phyloP scores from a whole-genome alignment of 1,140 invertebrate species.

The Pseudomyrmex sp. region DNA sequence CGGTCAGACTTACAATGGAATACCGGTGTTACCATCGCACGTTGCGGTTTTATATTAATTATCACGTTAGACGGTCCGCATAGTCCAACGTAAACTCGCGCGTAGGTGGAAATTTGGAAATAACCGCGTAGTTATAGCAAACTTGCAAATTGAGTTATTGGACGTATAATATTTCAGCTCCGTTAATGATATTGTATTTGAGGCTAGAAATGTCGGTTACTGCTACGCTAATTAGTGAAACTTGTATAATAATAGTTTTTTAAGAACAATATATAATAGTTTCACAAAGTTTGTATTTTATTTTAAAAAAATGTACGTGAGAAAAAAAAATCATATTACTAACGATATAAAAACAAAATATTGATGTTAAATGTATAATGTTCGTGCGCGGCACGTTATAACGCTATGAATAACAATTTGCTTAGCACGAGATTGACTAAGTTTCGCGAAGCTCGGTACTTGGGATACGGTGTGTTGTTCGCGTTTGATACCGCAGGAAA shows the following conservation, averaged over 20 bases:
- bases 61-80: background rate
- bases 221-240: conserved; percentile 2
- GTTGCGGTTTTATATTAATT: conserved; percentile 54
- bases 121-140: background rate
- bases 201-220: background rate
- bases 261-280: too few species aligned
- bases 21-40: background rate
- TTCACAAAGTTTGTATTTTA: too few species aligned
- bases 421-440: background rate
- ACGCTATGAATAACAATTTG: background rate
- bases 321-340: too few species aligned
- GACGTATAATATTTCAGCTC: background rate
- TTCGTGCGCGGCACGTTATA: background rate
- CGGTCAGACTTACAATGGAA: conserved; percentile 30
- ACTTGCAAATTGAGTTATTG: conserved; percentile 40
- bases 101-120: background rate
- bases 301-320: background rate
- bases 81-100: conserved; percentile 9
- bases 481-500: background rate
- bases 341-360: too few species aligned
- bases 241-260: background rate
- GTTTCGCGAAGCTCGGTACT: background rate
- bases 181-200: conserved; percentile 7
- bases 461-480: background rate
- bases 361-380: background rate